These are phyloP conservation scores for Drosophila obscura DNA, from an alignment of 1,140 invertebrate species.

Conservation along the genomic window DNA sequence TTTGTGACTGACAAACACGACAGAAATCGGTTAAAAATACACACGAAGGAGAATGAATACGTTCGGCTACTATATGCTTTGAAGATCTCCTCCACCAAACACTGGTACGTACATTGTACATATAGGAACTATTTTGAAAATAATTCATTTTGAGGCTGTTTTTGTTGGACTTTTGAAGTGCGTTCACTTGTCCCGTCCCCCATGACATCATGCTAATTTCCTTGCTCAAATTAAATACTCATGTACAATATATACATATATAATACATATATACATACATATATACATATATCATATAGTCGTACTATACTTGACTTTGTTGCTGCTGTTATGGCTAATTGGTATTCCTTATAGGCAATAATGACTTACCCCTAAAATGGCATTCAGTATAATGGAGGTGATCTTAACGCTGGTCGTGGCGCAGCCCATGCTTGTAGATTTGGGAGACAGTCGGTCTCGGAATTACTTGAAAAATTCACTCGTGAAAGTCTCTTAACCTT, in stretches of 20 bases:
- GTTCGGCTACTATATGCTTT: constrained; percentile 9
- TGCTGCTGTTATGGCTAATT: constrained; percentile 20
- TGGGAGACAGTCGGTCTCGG: no score
- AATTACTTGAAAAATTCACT: constrained; percentile 5
- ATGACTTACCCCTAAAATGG: constrained; percentile 79
- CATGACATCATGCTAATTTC: constrained; percentile 49
- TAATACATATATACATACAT: not conserved
- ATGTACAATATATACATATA: not conserved
- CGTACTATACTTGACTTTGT: not conserved
- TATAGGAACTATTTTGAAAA: constrained; percentile 34
- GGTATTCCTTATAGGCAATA: constrained; percentile 19
- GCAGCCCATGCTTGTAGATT: constrained; percentile 69
- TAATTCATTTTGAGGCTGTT: constrained; percentile 32
- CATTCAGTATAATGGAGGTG: constrained; percentile 65
- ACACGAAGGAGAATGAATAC: constrained; percentile 15
- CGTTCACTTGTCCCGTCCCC: constrained; percentile 30
- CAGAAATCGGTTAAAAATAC: constrained; percentile 65
- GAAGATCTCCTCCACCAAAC: not conserved
- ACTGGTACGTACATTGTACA: constrained; percentile 8
- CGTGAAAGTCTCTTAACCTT: constrained; percentile 62
- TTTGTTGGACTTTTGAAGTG: constrained; percentile 30
- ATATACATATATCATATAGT: constrained; percentile 10
- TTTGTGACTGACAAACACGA: constrained; percentile 60
- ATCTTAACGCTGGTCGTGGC: constrained; percentile 74
- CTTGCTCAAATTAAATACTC: constrained; percentile 10